These are phyloP conservation scores for Manis javanica DNA, from an alignment of 2,797 vertebrate genomes.

Conservation along the genomic window DNA sequence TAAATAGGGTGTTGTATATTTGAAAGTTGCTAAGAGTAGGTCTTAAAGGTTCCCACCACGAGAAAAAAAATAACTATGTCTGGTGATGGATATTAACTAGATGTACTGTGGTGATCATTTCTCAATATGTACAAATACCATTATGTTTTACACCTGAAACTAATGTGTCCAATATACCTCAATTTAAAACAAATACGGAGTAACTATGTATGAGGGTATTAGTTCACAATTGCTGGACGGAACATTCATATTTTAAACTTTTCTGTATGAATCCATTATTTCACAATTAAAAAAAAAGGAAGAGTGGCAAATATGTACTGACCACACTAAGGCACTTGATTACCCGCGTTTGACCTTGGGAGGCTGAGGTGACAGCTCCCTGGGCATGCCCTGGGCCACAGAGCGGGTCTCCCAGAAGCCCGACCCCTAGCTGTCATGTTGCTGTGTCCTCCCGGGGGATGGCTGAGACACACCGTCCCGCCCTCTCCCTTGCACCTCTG, in stretches of 20 bases:
- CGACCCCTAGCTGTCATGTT: not conserved
- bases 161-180: not conserved
- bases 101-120: not conserved
- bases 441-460: not conserved
- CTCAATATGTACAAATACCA: not conserved
- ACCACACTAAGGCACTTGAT: not conserved
- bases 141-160: not conserved
- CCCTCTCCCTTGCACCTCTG: not conserved
- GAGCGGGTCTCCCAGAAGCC: not conserved
- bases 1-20: too few relatives aligned
- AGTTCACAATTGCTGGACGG: too few relatives aligned
- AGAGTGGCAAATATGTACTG: not conserved
- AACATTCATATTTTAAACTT: not conserved
- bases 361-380: not conserved
- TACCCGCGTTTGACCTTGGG: not conserved
- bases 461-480: not conserved
- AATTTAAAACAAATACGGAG: not conserved
- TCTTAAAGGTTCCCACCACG: not conserved
- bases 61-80: not conserved
- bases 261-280: not conserved
- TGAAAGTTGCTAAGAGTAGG: not conserved
- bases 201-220: not conserved
- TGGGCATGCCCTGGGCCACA: rapidly evolving
- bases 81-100: not conserved
- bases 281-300: not conserved